These are phyloP conservation scores for Drosophila ustulata DNA, from an alignment of 2,888 invertebrate genomes.

Conservation along the genomic window DNA sequence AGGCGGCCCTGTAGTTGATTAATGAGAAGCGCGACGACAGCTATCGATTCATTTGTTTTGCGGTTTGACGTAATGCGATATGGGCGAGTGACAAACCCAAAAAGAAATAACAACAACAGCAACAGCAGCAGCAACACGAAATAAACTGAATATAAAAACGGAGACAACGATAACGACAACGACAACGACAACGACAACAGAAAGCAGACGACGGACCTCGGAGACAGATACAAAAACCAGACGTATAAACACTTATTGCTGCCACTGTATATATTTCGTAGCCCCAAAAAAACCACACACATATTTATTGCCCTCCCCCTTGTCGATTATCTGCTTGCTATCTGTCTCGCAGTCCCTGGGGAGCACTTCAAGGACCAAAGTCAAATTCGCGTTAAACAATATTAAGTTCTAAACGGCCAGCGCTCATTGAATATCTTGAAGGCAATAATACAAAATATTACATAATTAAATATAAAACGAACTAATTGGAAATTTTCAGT, in stretches of 20 bases:
- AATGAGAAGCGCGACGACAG: slow-evolving; percentile 62
- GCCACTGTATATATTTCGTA: slow-evolving; percentile 13
- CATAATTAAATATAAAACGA: too few relatives aligned
- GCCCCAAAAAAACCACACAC: background rate
- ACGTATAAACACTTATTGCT: slow-evolving; percentile 32
- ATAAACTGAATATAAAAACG: background rate
- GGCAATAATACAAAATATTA: background rate
- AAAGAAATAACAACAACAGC: background rate
- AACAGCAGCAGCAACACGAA: background rate
- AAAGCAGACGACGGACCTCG: slow-evolving; percentile 2
- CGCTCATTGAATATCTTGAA: background rate
- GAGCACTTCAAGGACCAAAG: slow-evolving; percentile 4
- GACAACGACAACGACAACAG: background rate
- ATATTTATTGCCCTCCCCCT: slow-evolving; percentile 11
- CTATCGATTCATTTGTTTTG: slow-evolving; percentile 58
- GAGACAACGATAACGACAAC: too few relatives aligned
- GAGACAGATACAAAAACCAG: slow-evolving; percentile 21
- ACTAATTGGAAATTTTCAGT: too few relatives aligned
- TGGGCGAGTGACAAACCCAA: slow-evolving; percentile 28
- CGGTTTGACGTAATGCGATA: slow-evolving; percentile 59
- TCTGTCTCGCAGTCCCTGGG: slow-evolving; percentile 4
- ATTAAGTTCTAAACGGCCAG: background rate
- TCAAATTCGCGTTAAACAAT: slow-evolving; percentile 1
- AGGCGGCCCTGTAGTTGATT: slow-evolving; percentile 64
- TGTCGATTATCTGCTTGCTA: background rate